Evolutionary conservation across 2,888 invertebrate genomes (phyloP), one percentile per base, ranked within the genome.

Genomic region (Xestoiulus laeticollis): DNA sequence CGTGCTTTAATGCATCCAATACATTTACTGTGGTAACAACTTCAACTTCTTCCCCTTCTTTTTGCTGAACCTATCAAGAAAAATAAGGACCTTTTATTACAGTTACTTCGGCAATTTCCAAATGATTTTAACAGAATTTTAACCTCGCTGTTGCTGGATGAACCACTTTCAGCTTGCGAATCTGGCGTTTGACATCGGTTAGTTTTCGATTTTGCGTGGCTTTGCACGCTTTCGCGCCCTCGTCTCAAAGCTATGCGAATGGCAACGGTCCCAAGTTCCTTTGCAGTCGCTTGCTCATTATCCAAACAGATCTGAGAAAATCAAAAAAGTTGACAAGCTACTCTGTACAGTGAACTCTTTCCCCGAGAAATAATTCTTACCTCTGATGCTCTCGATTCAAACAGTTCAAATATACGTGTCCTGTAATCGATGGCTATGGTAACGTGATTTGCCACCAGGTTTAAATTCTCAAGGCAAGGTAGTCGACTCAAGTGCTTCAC

Each of bases 201-300:
- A 4, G 16, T 16, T 32, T 78, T 78, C 14, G 78, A 78, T 30
- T 78, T 14, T 14, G 78, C 78, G 30, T 26, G 78, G 78, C 30
- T 78, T 78, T 78, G 78, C 78, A 78, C 78, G 10, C 78, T 84
- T 53, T 43, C 87, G 14, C 83, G 83, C 0, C 59, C 82, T 19
- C 83, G 94, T 89, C 98, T 93, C 83, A 88, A n/a, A n/a, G 99
- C 99, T 91, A 97, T 96, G 89, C 98, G 92, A 59, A 99, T 96
- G 68, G 97, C 95, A 0, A 98, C 97, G 2, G 97, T 98, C 91
- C 99, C 98, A 90, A 98, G 92, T 92, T 99, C 99, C 90, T 96
- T 95, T 91, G 96, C 96, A 16, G 96, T 95, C 0, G 97, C 96
- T 90, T 94, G 95, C 91, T 97, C 96, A 91, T 96, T 97, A 91